A percentile compares a stretch with the other conserved stretches of the same genome.
phyloP scores from a whole-genome alignment of 2,888 invertebrate species.

The Candidula unifasciata region DNA sequence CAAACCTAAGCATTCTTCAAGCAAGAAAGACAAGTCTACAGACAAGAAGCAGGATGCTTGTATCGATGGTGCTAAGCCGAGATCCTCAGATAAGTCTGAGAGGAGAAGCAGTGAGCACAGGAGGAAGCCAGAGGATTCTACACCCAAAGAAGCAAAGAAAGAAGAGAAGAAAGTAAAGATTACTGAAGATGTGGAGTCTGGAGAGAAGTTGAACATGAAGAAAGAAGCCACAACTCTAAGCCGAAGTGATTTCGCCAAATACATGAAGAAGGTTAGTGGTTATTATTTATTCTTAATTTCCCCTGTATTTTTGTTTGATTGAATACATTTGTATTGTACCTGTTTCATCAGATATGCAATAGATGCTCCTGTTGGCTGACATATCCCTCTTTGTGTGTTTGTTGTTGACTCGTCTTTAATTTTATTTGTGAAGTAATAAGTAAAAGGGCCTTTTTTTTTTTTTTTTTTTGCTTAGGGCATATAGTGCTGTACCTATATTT shows the following conservation, averaged over 20 bases:
- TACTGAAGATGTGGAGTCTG: slow-evolving; percentile 48
- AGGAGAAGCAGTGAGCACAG: slow-evolving; percentile 22
- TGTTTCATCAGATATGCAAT: too few relatives aligned
- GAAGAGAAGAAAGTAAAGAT: slow-evolving; percentile 31
- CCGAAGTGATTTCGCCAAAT: slow-evolving; percentile 56
- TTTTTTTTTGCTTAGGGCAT: too few relatives aligned
- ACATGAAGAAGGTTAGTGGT: slow-evolving; percentile 58
- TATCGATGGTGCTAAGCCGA: slow-evolving; percentile 15
- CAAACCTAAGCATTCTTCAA: slow-evolving; percentile 20
- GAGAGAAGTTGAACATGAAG: slow-evolving; percentile 49
- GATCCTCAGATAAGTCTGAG: slow-evolving; percentile 25
- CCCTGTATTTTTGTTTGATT: too few relatives aligned
- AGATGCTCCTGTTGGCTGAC: too few relatives aligned
- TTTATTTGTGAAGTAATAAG: too few relatives aligned
- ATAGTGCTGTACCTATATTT: too few relatives aligned
- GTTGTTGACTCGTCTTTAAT: too few relatives aligned
- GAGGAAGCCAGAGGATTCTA: neutral
- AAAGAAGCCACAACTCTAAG: slow-evolving; percentile 51
- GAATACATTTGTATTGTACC: too few relatives aligned
- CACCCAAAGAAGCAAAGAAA: slow-evolving; percentile 21
- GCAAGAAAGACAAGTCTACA: slow-evolving; percentile 7
- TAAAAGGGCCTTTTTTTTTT: too few relatives aligned
- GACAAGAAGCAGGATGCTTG: slow-evolving; percentile 30
- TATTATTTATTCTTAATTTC: too few relatives aligned
- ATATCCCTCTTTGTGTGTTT: too few relatives aligned